These are phyloP conservation scores for Acromyrmex heyeri DNA, from an alignment of 1,140 invertebrate genomes.

Conservation along the genomic window DNA sequence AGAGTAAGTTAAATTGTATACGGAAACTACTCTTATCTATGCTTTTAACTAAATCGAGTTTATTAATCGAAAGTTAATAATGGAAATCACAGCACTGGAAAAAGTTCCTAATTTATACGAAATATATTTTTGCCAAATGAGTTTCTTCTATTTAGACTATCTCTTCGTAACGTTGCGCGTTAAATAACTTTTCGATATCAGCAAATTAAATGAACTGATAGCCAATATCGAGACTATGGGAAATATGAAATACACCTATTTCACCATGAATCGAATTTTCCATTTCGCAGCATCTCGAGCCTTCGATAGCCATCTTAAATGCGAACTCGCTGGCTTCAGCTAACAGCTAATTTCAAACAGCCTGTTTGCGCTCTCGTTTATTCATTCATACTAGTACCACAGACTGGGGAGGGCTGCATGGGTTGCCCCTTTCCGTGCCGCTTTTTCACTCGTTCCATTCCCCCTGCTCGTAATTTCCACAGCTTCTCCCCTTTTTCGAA, in stretches of 20 bases:
- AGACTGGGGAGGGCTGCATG: conserved; percentile 60
- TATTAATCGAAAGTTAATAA: conserved; percentile 2
- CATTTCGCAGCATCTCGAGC: conserved; percentile 60
- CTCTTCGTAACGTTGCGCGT: not conserved
- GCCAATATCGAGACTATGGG: not conserved
- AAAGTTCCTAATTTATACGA: not conserved
- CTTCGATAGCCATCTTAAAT: conserved; percentile 77
- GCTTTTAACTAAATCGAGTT: not conserved
- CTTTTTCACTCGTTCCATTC: conserved; percentile 67
- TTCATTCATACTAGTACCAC: conserved; percentile 81
- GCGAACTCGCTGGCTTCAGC: conserved; percentile 72
- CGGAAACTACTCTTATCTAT: too few relatives aligned
- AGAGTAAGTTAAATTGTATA: too few relatives aligned
- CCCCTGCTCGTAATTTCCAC: conserved; percentile 21
- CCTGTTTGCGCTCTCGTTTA: conserved; percentile 77
- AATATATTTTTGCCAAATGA: not conserved
- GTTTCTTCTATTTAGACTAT: too few relatives aligned
- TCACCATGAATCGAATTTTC: conserved; percentile 15
- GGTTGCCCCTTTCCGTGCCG: conserved; percentile 78
- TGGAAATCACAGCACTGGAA: not conserved
- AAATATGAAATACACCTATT: not conserved
- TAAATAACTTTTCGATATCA: conserved; percentile 12
- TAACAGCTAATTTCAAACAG: conserved; percentile 80
- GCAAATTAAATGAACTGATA: not conserved
- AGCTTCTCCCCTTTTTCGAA: conserved; percentile 64